phyloP scores from a whole-genome alignment of 2,797 vertebrate genomes.

The Chiloscyllium punctatum region DNA sequence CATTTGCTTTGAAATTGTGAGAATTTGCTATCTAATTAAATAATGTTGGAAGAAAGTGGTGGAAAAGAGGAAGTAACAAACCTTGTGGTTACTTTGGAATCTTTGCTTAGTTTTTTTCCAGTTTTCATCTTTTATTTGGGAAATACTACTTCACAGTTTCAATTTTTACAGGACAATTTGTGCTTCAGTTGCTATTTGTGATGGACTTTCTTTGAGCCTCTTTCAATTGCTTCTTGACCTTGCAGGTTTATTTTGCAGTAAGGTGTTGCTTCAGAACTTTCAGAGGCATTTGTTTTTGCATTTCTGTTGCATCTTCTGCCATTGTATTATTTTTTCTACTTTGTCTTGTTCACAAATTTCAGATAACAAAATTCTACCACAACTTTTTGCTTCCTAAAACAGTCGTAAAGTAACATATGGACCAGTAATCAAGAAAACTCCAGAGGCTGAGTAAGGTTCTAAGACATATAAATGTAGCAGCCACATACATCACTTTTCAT shows the following conservation, averaged over 20 bases:
- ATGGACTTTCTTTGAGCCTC: background rate
- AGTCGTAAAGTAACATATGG: background rate
- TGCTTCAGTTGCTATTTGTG: background rate
- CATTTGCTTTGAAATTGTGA: background rate
- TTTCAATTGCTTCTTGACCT: background rate
- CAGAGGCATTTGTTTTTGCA: background rate
- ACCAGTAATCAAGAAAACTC: background rate
- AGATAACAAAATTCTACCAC: background rate
- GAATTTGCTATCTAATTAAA: background rate
- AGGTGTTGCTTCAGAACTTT: background rate
- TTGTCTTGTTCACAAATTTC: background rate
- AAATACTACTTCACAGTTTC: background rate
- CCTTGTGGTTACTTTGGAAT: background rate
- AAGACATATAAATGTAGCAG: background rate
- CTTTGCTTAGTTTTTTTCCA: background rate
- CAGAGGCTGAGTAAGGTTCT: background rate
- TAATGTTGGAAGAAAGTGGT: background rate
- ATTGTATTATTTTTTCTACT: conserved; percentile 1
- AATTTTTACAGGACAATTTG: background rate
- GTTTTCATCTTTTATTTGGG: background rate
- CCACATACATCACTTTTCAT: background rate
- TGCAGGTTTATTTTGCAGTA: background rate
- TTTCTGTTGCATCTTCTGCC: background rate
- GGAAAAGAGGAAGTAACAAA: background rate
- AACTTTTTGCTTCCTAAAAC: background rate